phyloP scores from a whole-genome alignment of 2,888 invertebrate genomes.

The Plutella xylostella region DNA sequence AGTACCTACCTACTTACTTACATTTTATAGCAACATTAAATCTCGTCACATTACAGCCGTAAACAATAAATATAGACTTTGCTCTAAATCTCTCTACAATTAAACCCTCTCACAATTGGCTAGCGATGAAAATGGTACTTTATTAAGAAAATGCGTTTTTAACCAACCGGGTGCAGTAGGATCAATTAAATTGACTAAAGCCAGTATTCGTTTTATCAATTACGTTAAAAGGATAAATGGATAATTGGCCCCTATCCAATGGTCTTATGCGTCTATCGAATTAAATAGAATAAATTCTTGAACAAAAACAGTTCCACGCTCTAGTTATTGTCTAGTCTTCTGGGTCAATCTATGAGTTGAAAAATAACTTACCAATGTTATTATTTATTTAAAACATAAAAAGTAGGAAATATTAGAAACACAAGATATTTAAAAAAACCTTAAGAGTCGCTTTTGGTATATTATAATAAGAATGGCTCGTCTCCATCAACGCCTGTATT shows the following conservation, averaged over 20 bases:
- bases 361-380: too few relatives aligned
- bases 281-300: constrained; percentile 47
- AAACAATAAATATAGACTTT: too few relatives aligned
- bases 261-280: constrained; percentile 53
- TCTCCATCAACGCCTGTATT: too few relatives aligned
- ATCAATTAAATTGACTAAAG: constrained; percentile 64
- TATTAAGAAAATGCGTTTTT: constrained; percentile 47
- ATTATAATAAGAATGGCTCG: too few relatives aligned
- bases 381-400: too few relatives aligned
- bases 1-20: too few relatives aligned
- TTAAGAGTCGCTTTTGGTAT: too few relatives aligned
- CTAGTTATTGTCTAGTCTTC: constrained; percentile 23
- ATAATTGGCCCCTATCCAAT: constrained; percentile 67
- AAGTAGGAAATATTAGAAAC: too few relatives aligned
- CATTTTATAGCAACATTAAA: too few relatives aligned
- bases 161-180: constrained; percentile 44
- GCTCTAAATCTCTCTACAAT: neutral
- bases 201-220: constrained; percentile 68
- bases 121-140: constrained; percentile 30
- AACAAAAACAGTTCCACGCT: constrained; percentile 37
- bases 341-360: too few relatives aligned
- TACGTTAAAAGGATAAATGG: constrained; percentile 69
- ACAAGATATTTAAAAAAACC: too few relatives aligned
- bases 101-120: constrained; percentile 10
- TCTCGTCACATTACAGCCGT: too few relatives aligned